Base-by-base conservation (phyloP, 1,140 invertebrate species). In the Micrasema minimum region DNA sequence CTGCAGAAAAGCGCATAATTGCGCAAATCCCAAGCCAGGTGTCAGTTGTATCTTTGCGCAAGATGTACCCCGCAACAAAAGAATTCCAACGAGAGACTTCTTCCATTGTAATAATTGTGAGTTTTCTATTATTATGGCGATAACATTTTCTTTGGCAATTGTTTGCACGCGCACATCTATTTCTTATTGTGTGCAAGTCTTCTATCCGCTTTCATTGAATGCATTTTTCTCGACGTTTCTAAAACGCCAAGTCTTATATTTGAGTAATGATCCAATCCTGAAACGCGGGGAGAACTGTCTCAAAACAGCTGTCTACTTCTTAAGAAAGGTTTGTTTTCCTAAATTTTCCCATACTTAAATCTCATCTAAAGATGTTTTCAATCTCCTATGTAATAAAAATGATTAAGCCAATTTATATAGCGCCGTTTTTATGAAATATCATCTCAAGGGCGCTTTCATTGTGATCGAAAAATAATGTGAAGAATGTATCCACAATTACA, bases 91-190 rank as follows among this genome's bases (percentile, higher is more conserved):
- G 26, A 48, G 45, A 69, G 66, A 66, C 69, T 75, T 75, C 48
- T 71, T 26, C 67, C 43, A 66, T 74, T 74, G 55, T 43, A 64
- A 65, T 69, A 68, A 71, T 71, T 50, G 45, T 67, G 46, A 43
- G 57, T 75, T 69, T 70, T 72, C 74, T 66, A 71, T 71, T 71
- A 75, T 68, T 59, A 69, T 68, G 41, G 20, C 66, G 67, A 70
- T 62, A 70, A 62, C 72, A 62, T 67, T 70, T 74, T 74, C 71
- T 72, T 72, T 64, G 43, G 66, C 71, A 57, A 72, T 72, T 72
- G 71, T 72, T 72, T 59, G 51, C 71, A 50, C 67, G 31, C 43
- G 57, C 38, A 68, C 57, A 43, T 45, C 66, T 62, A 43, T 64
- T 68, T 68, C 48, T 64, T 67, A 53, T 18, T 66, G 62, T 65